A percentile compares a stretch with the other conserved stretches of the same genome.
phyloP scores from a whole-genome alignment of 2,113 vertebrate species.

The Cyphomyrus plagiostoma region DNA sequence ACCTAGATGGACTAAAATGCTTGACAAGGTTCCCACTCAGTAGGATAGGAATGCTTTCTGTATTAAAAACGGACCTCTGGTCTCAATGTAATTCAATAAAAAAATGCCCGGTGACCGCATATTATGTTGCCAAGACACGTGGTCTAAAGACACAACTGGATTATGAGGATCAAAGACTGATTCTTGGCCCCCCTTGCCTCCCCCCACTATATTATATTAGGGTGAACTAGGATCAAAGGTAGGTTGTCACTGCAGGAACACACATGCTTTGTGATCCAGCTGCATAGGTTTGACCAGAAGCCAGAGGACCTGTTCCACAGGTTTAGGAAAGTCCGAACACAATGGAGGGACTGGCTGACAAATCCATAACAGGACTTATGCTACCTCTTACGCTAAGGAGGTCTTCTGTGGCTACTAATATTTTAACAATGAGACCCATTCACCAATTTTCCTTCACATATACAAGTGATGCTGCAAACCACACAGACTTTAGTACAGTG shows the following conservation, averaged over 20 bases:
- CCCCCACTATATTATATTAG: conserved; percentile 9
- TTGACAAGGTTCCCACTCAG: not conserved
- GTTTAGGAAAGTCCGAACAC: not conserved
- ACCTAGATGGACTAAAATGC: not conserved
- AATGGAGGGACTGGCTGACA: not conserved
- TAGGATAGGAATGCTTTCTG: not conserved
- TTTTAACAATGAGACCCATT: not conserved
- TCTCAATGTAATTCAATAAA: not conserved
- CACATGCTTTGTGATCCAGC: not conserved
- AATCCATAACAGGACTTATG: not conserved
- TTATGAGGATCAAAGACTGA: conserved; percentile 45
- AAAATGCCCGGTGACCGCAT: not conserved
- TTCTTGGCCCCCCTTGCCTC: not conserved
- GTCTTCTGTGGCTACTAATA: not conserved
- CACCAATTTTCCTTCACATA: not conserved
- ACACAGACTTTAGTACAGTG: not conserved
- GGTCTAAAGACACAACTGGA: conserved; percentile 21
- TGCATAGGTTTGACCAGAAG: not conserved
- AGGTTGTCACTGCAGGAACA: not conserved
- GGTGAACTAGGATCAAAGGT: conserved; percentile 53
- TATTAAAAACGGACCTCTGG: not conserved
- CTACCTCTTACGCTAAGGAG: not conserved
- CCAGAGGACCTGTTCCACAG: not conserved
- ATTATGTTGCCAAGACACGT: not conserved
- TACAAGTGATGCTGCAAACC: not conserved